Base-by-base conservation (phyloP, 2,888 invertebrate species). In the Cloeon dipterum region DNA sequence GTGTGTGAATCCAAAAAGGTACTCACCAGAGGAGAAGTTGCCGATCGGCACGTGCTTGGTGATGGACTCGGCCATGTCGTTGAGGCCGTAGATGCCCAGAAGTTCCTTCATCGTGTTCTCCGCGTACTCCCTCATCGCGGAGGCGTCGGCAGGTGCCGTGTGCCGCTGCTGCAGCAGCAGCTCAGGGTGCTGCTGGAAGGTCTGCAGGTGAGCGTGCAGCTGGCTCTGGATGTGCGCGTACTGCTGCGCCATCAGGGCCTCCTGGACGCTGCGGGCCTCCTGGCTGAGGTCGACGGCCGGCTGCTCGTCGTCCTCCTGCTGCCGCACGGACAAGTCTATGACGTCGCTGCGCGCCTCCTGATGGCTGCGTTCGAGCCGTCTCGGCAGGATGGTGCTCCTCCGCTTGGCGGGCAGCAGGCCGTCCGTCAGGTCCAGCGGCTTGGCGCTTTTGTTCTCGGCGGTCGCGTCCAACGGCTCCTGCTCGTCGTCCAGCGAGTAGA, bases 81-180 rank as follows among this genome's bases (percentile, higher is more conserved):
- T 73, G 45, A 78, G 59, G 17, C 78, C 78, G 52, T 78, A 78
- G 47, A 79, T 75, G 20, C 74, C 74, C 39, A 79, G 58, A 35
- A 79, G 56, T 51, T 79, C 77, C 46, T 75, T 70, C 74, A 79
- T 76, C 8, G 78, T 78, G 46, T 70, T 74, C 61, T 77, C 73
- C 3, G 77, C 77, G 52, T 74, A 78, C 49, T 77, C 77, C 47
- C 74, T 66, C 56, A 79, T 63, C 45, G 70, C 72, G 44, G 65
- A 65, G 45, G 66, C 68, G 18, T 66, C 63, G 20, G 39, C 39
- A 21, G 55, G 52, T 5, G 33, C 34, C 5, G 20, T 17, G 7
- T 26, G 34, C 23, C 34, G 32, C 2, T 34, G 34, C 33, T n/a
- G 23, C 16, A 21, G 33, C 45, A 50, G 40, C 51, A 52, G 44